Percentiles rank a stretch among this genome's conserved stretches.
phyloP scores from a whole-genome alignment of 2,888 invertebrate species.

The Anagyrus pseudococci region DNA sequence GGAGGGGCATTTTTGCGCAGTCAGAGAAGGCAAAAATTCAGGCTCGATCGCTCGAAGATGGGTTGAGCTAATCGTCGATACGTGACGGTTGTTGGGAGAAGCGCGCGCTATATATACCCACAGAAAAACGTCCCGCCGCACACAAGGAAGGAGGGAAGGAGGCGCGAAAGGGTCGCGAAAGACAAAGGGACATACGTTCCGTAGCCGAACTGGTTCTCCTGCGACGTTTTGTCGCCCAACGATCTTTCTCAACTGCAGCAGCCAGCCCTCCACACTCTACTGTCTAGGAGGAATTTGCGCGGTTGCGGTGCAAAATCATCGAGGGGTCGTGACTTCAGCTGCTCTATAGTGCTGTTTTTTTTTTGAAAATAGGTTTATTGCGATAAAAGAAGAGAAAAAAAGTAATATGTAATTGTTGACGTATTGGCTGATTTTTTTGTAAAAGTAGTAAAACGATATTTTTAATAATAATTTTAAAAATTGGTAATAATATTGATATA shows the following conservation, averaged over 20 bases:
- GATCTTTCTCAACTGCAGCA: conserved; percentile 2
- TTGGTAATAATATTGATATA: no score
- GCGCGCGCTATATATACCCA: no score
- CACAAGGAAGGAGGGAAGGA: conserved; percentile 8
- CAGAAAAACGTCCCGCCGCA: neutral
- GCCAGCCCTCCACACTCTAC: neutral
- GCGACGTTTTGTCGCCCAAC: conserved; percentile 4
- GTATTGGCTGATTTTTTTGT: no score
- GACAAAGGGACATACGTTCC: conserved; percentile 17
- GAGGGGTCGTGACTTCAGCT: conserved; percentile 9
- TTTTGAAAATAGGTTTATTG: conserved; percentile 4
- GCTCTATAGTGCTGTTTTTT: neutral
- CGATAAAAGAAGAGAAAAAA: no score
- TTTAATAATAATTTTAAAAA: no score
- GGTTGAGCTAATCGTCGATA: conserved; percentile 24
- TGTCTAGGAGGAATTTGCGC: conserved; percentile 10
- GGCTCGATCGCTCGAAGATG: neutral
- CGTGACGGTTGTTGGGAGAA: conserved; percentile 27
- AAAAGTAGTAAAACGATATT: no score
- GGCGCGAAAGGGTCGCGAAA: conserved; percentile 32
- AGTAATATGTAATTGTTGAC: no score
- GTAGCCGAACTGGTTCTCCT: conserved; percentile 29
- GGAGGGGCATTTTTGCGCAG: neutral
- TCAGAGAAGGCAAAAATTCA: neutral
- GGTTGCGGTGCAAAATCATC: conserved; percentile 8